These are phyloP conservation scores for Poeciliopsis paucimaculata DNA, from an alignment of 2,797 vertebrate genomes.

Conservation along the genomic window DNA sequence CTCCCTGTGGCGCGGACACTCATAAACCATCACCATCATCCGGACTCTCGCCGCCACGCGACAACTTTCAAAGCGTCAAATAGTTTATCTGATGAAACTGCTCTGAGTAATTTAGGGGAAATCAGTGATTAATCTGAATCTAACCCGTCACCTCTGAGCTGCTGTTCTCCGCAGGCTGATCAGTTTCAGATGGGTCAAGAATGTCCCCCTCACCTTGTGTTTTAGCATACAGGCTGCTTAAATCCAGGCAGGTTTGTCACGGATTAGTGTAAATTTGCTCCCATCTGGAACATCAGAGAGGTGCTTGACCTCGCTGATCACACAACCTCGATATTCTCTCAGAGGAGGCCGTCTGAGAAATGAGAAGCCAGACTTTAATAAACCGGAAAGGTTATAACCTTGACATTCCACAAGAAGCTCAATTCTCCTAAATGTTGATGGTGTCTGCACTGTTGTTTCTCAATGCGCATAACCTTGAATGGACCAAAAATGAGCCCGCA, in stretches of 20 bases:
- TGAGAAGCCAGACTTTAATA: not conserved
- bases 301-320: conserved; percentile 31
- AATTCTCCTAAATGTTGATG: not conserved
- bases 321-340: conserved; percentile 33
- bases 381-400: conserved; percentile 1
- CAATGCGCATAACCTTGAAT: not conserved
- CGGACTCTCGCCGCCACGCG: conserved; percentile 6
- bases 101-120: conserved; percentile 22
- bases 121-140: conserved; percentile 25
- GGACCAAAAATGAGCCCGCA: not conserved
- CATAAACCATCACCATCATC: conserved; percentile 20
- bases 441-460: not conserved
- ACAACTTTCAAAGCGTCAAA: conserved; percentile 14
- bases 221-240: conserved; percentile 1
- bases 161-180: conserved; percentile 35
- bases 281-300: conserved; percentile 41
- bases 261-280: conserved; percentile 51
- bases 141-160: conserved; percentile 1
- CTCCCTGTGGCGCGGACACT: conserved; percentile 9
- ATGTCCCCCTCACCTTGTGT: conserved; percentile 9
- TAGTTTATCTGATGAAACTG: conserved; percentile 28
- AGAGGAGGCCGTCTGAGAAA: not conserved
- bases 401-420: conserved; percentile 2
- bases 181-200: conserved; percentile 57
- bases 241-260: conserved; percentile 46